Conservation (phyloP, 1,140 invertebrate genomes). For the silkworm (Bombyx mori) region DNA sequence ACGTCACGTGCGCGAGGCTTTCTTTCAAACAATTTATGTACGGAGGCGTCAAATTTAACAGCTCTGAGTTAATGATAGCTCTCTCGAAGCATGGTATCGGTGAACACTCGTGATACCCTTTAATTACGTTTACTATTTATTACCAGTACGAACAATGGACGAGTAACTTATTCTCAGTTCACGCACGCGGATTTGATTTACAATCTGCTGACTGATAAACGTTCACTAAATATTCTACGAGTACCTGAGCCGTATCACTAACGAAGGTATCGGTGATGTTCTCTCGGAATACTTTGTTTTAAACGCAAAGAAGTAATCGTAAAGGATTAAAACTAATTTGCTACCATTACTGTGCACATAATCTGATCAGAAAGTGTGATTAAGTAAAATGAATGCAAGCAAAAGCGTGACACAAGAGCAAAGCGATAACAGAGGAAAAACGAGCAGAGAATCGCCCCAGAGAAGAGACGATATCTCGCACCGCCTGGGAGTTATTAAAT, state of each 20-base stretch:
- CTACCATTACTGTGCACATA: conserved; percentile 27
- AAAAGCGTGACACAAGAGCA: conserved; percentile 61
- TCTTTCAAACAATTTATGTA: conserved; percentile 43
- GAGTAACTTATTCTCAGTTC: conserved; percentile 2
- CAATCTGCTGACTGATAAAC: neutral
- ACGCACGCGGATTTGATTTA: conserved; percentile 2
- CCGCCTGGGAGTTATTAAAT: conserved; percentile 65
- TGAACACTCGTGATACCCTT: conserved; percentile 26
- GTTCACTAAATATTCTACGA: too few relatives aligned
- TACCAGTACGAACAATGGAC: conserved; percentile 2
- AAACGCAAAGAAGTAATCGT: neutral
- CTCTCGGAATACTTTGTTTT: neutral
- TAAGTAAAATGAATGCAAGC: conserved; percentile 49
- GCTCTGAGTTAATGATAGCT: conserved; percentile 40
- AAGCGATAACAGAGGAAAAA: conserved; percentile 53
- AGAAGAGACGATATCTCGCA: conserved; percentile 52
- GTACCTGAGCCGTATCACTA: neutral
- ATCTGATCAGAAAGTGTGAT: conserved; percentile 40
- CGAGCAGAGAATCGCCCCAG: conserved; percentile 46
- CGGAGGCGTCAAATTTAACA: conserved; percentile 42
- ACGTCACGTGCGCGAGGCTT: conserved; percentile 41
- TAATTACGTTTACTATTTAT: conserved; percentile 41
- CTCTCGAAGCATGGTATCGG: conserved; percentile 21
- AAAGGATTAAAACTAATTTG: conserved; percentile 19
- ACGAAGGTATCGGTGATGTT: neutral